These are phyloP conservation scores for Hemicrepidius hirtus DNA, from an alignment of 2,888 invertebrate species.

Conservation along the genomic window DNA sequence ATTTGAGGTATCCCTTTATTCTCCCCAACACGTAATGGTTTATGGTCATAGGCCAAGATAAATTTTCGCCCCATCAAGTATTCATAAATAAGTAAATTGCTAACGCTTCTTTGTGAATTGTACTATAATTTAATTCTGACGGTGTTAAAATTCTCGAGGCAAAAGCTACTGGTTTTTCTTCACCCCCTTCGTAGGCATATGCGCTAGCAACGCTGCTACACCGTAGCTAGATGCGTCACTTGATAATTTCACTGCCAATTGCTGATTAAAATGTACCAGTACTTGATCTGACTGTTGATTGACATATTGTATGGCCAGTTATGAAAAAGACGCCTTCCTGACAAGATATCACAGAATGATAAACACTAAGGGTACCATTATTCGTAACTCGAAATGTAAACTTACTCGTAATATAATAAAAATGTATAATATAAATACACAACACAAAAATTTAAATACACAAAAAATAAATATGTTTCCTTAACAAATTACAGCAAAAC, in stretches of 20 bases:
- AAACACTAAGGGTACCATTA: no score
- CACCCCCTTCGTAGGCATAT: neutral
- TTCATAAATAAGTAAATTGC: constrained; percentile 62
- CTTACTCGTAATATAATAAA: no score
- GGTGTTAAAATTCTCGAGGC: constrained; percentile 58
- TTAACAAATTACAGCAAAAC: no score
- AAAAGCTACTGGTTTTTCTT: constrained; percentile 49
- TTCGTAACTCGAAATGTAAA: no score
- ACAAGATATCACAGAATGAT: no score
- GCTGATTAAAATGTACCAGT: constrained; percentile 36
- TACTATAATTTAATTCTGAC: constrained; percentile 63
- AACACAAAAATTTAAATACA: no score
- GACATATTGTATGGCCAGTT: no score
- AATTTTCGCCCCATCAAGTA: constrained; percentile 64
- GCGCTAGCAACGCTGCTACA: constrained; percentile 21
- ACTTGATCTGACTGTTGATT: constrained; percentile 43
- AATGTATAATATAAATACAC: no score
- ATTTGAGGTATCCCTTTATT: no score
- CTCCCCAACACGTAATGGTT: constrained; percentile 61
- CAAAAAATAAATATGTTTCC: no score
- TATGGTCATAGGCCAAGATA: constrained; percentile 62
- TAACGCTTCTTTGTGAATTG: no score
- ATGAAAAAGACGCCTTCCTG: no score
- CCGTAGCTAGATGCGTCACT: constrained; percentile 41
- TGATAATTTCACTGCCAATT: neutral